Base-by-base conservation (phyloP, 2,888 invertebrate genomes). In the Drosophila infuscata region DNA sequence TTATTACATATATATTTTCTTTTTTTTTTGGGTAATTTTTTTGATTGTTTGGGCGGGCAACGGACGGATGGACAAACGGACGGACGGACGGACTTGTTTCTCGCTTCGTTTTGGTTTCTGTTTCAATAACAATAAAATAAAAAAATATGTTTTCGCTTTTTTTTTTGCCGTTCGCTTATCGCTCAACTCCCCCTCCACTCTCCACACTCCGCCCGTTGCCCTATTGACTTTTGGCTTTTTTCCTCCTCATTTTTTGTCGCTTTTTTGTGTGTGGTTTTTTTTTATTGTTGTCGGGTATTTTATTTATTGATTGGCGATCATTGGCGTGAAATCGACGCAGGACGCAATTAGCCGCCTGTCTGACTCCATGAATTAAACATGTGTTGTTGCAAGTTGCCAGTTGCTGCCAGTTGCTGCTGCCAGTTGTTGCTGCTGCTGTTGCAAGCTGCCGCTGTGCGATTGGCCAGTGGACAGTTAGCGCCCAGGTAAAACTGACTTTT, bases 271-370 rank as follows among this genome's bases (percentile, higher is more conserved):
- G 46, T 7, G 46, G 46, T 25, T n/a, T 8, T 38, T 8, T 46
- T 46, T n/a, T 20, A n/a, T 48, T 61, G 52, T 66, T 70, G 73
- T 73, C 57, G 81, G 68, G 54, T 57, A 64, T 73, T 70, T 73
- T 81, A 80, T 83, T 88, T 86, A 86, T 84, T 88, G 88, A 86
- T 87, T 88, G 86, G 82, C 83, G 75, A 76, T 83, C 83, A 83
- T 76, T 75, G 83, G 83, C 83, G 81, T 83, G 83, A 83, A 83
- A 83, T 83, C 65, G 82, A 82, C 67, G 68, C 87, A 71, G 75
- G 83, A 77, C 79, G 79, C 80, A 80, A 80, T 80, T 80, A 80
- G 77, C 74, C 74, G 78, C 79, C 71, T 76, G 79, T 76, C 67
- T 76, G 79, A 35, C 69, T 63, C 38, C 51, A 79, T 79, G 79